phyloP scores from a whole-genome alignment of 2,797 vertebrate species.

The Okamejei kenojei region DNA sequence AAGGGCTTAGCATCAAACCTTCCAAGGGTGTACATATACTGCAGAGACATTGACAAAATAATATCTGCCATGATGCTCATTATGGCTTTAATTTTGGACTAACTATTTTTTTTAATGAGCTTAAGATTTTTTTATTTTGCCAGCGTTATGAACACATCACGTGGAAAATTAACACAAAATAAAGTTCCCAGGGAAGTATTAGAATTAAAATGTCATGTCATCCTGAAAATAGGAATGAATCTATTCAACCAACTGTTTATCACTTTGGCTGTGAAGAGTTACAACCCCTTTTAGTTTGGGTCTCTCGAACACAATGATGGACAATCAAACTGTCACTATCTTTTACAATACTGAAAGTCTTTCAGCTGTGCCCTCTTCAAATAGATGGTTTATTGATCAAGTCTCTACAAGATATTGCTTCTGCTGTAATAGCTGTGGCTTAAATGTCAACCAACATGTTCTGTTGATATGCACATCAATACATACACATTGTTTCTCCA shows the following conservation, averaged over 20 bases:
- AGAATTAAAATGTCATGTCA: not conserved
- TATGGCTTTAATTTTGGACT: not conserved
- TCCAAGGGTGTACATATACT: not conserved
- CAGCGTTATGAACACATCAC: not conserved
- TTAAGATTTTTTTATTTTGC: not conserved
- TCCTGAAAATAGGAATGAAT: not conserved
- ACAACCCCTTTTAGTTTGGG: not conserved
- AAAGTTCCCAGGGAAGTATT: not conserved
- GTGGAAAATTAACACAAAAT: not conserved
- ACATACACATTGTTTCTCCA: not conserved
- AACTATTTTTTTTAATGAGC: not conserved
- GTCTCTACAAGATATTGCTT: not conserved
- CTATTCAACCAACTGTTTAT: not conserved
- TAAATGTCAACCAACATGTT: not conserved
- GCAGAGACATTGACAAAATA: not conserved
- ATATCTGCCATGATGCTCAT: not conserved
- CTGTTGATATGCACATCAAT: not conserved
- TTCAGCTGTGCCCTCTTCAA: not conserved
- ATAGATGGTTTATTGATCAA: slow-evolving; percentile 19
- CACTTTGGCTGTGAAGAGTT: not conserved
- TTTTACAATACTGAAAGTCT: not conserved
- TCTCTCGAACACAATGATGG: not conserved
- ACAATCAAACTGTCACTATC: not conserved
- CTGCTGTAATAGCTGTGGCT: not conserved
- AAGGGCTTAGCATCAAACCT: not conserved